These are phyloP conservation scores for Apodemia zela DNA, from an alignment of 2,888 invertebrate genomes.

Conservation along the genomic window DNA sequence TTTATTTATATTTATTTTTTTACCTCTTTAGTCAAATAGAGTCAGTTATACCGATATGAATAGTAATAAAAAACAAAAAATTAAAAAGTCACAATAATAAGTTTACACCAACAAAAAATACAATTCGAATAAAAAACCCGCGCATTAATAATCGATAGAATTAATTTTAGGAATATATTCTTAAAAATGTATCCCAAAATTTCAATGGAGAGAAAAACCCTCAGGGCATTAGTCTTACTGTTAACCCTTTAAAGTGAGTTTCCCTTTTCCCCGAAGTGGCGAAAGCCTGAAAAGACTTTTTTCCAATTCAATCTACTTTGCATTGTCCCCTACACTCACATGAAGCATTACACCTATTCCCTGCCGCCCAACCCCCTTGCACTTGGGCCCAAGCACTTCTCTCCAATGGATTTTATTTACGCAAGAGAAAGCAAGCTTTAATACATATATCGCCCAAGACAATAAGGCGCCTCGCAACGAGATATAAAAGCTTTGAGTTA, in stretches of 20 bases:
- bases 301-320: slow-evolving; percentile 80
- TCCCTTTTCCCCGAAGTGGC: slow-evolving; percentile 59
- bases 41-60: too few species aligned
- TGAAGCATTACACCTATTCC: slow-evolving; percentile 76
- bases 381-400: slow-evolving; percentile 69
- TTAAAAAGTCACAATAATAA: neutral
- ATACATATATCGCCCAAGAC: slow-evolving; percentile 77
- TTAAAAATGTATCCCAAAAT: slow-evolving; percentile 28
- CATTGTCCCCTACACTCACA: slow-evolving; percentile 75
- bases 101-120: neutral
- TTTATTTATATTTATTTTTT: too few species aligned
- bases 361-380: slow-evolving; percentile 51
- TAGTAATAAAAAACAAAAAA: too few species aligned
- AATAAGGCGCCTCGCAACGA: slow-evolving; percentile 75
- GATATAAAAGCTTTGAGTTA: slow-evolving; percentile 81
- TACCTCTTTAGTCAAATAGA: too few species aligned
- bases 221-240: slow-evolving; percentile 61
- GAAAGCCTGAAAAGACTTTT: slow-evolving; percentile 73
- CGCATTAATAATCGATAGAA: slow-evolving; percentile 30
- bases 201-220: slow-evolving; percentile 27
- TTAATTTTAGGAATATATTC: slow-evolving; percentile 31
- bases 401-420: slow-evolving; percentile 77
- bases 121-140: slow-evolving; percentile 26
- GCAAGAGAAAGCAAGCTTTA: slow-evolving; percentile 78
- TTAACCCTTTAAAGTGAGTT: slow-evolving; percentile 63